Evolutionary conservation across 2,888 invertebrate species (phyloP), one percentile per base, ranked within the genome.

Genomic region (Scaptomyza parva): DNA sequence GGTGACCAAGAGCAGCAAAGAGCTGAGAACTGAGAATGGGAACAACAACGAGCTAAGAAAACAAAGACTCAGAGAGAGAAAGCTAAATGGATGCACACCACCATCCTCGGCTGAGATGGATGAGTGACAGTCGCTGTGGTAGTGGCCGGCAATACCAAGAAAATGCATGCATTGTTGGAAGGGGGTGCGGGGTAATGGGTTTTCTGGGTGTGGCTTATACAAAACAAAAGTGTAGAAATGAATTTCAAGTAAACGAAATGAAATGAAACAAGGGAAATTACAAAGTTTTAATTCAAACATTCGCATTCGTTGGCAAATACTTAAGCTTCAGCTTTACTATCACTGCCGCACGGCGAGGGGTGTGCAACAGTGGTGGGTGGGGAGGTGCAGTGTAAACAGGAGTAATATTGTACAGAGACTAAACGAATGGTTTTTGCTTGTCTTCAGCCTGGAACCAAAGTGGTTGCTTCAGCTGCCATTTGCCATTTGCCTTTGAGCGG

Each of bases 221-320:
- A 76, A 53, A 55, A 60, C 59, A 71, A 70, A 86, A 66, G 67
- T 59, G 75, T 65, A 63, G 80, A 84, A 88, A 88, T 86, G 88
- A 80, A 86, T 88, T 86, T 85, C 78, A 78, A 82, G 82, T 81
- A 78, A 82, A 67, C 82, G 86, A 88, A 88, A 83, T 83, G 84
- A 86, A 82, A 86, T 88, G 84, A 84, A 88, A 84, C 84, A 88
- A 83, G 84, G 86, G 88, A 84, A 84, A 84, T 88, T 88, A 84
- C 84, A 88, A 84, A 84, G 84, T 84, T 84, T 84, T 84, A 84
- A 84, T 84, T 83, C 84, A 84, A 84, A 83, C 80, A 85, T 80
- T 88, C 86, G 81, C 84, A 83, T 79, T 84, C 81, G 84, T 68
- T 80, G 67, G 67, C 76, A 82, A 82, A 82, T 82, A 85, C 85